Base-by-base conservation (phyloP, 92 coral and sea anemone genomes). In the Phenganax subtilis region DNA sequence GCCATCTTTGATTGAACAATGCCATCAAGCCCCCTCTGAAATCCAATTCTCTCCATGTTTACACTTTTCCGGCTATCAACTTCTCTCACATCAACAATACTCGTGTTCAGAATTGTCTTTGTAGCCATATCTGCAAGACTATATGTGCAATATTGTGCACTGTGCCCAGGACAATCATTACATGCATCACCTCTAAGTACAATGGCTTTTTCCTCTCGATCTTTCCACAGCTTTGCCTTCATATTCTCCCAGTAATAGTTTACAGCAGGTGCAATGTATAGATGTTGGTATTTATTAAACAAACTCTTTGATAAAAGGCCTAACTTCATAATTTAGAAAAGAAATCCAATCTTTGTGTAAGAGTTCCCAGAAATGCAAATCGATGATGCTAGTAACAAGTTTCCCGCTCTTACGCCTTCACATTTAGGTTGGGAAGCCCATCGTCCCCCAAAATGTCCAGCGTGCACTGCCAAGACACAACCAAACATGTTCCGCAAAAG, bases 141-240 rank as follows among this genome's bases (percentile, higher is more conserved):
- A 54, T 84, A 84, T 54, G 82, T 56, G 12, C 86, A 80, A 27
- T 80, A 61, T 59, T 61, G 67, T 8, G 67, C 67, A 61, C 67
- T 15, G 25, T 61, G 67, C 67, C 67, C 67, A 15, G 55, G 82
- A 3, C 83, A 84, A 55, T 84, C 86, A 75, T 84, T 75, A 15
- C 86, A 55, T 51, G 51, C 86, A 84, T 84, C 86, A n/a, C 83
- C 73, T 20, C 82, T 75, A 65, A 84, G 59, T 51, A 84, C 57
- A 37, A 75, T 80, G 17, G 58, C 83, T 76, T 84, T 75, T 3
- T 70, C 72, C 27, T 63, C 72, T 9, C 75, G 17, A 60, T 82
- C 85, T 51, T 61, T 73, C 75, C 17, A 12, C 11, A 69, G 17
- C 59, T 57, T 76, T 63, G 12, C 30, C 44, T 71, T 75, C 71